A percentile compares a stretch with the other conserved stretches of the same genome.
These are phyloP conservation scores for Naso thynnoides DNA, from an alignment of 2,797 vertebrate species.

Conservation along the genomic window DNA sequence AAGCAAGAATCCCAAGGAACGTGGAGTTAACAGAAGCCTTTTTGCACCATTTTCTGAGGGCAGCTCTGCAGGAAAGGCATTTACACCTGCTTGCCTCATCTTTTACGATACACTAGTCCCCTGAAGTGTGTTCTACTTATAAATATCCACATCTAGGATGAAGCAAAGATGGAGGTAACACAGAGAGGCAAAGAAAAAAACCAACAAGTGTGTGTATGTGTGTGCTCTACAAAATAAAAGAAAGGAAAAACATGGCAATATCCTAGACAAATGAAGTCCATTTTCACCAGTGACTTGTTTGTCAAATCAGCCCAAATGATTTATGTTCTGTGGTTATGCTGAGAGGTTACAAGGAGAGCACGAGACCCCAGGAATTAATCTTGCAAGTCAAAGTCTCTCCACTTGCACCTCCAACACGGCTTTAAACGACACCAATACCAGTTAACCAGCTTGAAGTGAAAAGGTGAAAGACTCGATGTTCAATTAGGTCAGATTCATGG, in stretches of 20 bases:
- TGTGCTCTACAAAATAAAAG: not conserved
- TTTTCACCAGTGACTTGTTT: slow-evolving; percentile 69
- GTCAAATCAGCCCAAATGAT: slow-evolving; percentile 72
- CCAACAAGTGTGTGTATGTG: slow-evolving; percentile 40
- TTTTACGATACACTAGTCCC: slow-evolving; percentile 75
- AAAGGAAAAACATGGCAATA: slow-evolving; percentile 44
- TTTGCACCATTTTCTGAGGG: slow-evolving; percentile 76
- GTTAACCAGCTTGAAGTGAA: slow-evolving; percentile 24
- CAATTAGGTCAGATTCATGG: slow-evolving; percentile 25
- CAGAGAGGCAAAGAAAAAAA: slow-evolving; percentile 35
- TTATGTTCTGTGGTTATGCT: slow-evolving; percentile 54
- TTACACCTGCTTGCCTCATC: slow-evolving; percentile 85
- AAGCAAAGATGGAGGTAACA: slow-evolving; percentile 44
- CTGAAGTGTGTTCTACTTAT: slow-evolving; percentile 71
- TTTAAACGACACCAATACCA: slow-evolving; percentile 40
- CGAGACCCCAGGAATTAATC: slow-evolving; percentile 60
- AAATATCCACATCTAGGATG: slow-evolving; percentile 69
- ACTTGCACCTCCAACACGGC: slow-evolving; percentile 31
- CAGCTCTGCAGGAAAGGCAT: slow-evolving; percentile 77
- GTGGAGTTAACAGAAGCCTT: slow-evolving; percentile 74
- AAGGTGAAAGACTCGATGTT: not conserved
- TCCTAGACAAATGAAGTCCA: slow-evolving; percentile 68
- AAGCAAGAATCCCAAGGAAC: slow-evolving; percentile 71
- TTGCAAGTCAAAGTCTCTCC: slow-evolving; percentile 20
- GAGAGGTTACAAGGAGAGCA: slow-evolving; percentile 49